A percentile compares a stretch with the other conserved stretches of the same genome.
phyloP scores from a whole-genome alignment of 2,797 vertebrate genomes.

The Cynodonichthys magdalenae region DNA sequence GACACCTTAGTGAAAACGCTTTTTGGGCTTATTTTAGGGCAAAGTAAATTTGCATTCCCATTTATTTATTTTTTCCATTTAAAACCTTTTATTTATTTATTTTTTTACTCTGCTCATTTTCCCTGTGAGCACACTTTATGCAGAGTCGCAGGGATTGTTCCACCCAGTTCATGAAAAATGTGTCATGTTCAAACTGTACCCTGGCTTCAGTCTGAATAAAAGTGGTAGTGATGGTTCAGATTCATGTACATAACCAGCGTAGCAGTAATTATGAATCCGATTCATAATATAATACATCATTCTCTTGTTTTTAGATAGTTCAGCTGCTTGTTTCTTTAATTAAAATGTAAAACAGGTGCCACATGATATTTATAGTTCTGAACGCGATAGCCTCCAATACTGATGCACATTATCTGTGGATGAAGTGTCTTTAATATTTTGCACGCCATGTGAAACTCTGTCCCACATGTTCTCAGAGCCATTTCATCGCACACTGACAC shows the following conservation, averaged over 20 bases:
- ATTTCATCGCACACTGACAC: not conserved
- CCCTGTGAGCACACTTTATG: conserved; percentile 14
- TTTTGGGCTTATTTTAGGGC: conserved; percentile 30
- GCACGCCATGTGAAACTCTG: not conserved
- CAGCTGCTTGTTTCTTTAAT: conserved; percentile 19
- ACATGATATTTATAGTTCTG: conserved; percentile 11
- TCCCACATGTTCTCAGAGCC: not conserved
- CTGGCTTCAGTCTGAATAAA: not conserved
- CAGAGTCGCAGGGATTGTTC: conserved; percentile 12
- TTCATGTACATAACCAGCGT: conserved; percentile 21
- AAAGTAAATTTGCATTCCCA: conserved; percentile 20
- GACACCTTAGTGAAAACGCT: conserved; percentile 49
- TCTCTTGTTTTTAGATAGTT: conserved; percentile 18
- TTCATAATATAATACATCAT: conserved; percentile 20
- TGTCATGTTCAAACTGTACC: no score
- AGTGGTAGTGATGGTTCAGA: conserved; percentile 15
- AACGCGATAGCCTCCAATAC: conserved; percentile 14
- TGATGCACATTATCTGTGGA: conserved; percentile 11
- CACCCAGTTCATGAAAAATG: conserved; percentile 3
- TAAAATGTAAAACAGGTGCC: not conserved
- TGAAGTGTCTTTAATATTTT: conserved; percentile 9
- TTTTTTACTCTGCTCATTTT: not conserved
- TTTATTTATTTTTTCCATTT: not conserved
- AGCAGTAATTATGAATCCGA: conserved; percentile 19
- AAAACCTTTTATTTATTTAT: not conserved